Base-by-base conservation (phyloP, 2,888 invertebrate species). In the Digitonthophagus gazella region DNA sequence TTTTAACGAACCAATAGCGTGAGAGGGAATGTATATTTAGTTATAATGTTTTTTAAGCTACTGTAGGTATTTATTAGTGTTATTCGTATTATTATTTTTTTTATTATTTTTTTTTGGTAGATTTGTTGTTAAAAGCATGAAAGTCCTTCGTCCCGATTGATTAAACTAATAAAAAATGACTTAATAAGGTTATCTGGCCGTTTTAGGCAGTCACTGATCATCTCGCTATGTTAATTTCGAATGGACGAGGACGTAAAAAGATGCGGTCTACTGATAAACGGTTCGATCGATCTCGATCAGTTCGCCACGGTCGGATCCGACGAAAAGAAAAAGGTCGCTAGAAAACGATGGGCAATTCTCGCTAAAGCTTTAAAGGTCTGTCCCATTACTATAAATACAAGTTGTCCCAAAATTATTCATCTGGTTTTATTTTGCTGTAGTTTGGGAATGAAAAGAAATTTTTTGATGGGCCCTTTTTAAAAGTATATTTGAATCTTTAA, bases 301-400 rank as follows among this genome's bases (percentile, higher is more conserved):
- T 79, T 80, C 71, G 76, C 80, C 74, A 78, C 73, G 72, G 77
- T 76, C 73, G 67, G 65, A 68, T 73, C 72, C 73, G 81, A 79
- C 79, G 80, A 82, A 76, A 83, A 80, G 79, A 83, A 83, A 81
- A 84, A 84, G 77, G 85, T 86, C 72, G 91, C 91, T 16, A 86
- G 89, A 71, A 86, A 87, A 78, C 86, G 91, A 75, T 91, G 91
- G 91, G 87, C 87, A 71, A 87, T 91, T 64, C 83, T 91, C 75
- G 91, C 91, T 67, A 88, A 88, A 74, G 90, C 90, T 58, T 80
- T 91, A 72, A 83, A 83, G 81, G 83, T 83, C 82, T 73, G 75
- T 76, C 75, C 89, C n/a, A n/a, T n/a, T n/a, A n/a, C n/a, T n/a
- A n/a, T n/a, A 73, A 82, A 76, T 70, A 75, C 82, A 71, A 82